Percentiles rank a stretch among this genome's conserved stretches.
Evolutionary conservation across 2,888 invertebrate species (phyloP).

Genomic region (Panorpa germanica): DNA sequence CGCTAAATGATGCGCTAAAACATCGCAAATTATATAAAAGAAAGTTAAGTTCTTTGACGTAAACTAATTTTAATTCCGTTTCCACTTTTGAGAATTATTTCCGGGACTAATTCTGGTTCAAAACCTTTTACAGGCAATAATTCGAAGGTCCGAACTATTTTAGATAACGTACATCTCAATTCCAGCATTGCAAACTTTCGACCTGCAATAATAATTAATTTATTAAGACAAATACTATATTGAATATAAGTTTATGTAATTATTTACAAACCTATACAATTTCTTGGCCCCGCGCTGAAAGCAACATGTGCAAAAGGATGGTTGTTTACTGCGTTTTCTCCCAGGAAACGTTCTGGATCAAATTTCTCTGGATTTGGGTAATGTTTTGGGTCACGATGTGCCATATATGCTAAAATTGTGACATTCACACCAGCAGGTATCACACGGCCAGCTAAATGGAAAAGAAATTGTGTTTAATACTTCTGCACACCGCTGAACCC

Average conservation of each 20-base stretch:
- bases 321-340: slow-evolving; percentile 14
- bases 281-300: slow-evolving; percentile 22
- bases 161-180: slow-evolving; percentile 19
- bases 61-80: slow-evolving; percentile 14
- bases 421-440: slow-evolving; percentile 25
- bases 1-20: too few species aligned
- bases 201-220: slow-evolving; percentile 14
- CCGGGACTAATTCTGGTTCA: slow-evolving; percentile 15
- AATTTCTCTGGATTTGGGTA: slow-evolving; percentile 27
- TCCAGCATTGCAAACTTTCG: slow-evolving; percentile 25
- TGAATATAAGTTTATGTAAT: slow-evolving; percentile 1
- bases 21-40: too few species aligned
- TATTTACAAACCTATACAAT: slow-evolving; percentile 17
- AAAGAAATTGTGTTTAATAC: too few species aligned
- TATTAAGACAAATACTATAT: background rate
- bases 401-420: slow-evolving; percentile 22
- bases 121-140: slow-evolving; percentile 18
- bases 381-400: slow-evolving; percentile 25
- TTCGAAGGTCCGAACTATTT: slow-evolving; percentile 19
- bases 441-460: slow-evolving; percentile 19
- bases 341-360: slow-evolving; percentile 21
- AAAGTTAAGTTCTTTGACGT: slow-evolving; percentile 15
- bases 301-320: slow-evolving; percentile 21
- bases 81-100: slow-evolving; percentile 11
- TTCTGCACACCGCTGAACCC: slow-evolving; percentile 13